Evolutionary conservation across 2,113 vertebrate species (phyloP).

Genomic region (Uropsilus gracilis): DNA sequence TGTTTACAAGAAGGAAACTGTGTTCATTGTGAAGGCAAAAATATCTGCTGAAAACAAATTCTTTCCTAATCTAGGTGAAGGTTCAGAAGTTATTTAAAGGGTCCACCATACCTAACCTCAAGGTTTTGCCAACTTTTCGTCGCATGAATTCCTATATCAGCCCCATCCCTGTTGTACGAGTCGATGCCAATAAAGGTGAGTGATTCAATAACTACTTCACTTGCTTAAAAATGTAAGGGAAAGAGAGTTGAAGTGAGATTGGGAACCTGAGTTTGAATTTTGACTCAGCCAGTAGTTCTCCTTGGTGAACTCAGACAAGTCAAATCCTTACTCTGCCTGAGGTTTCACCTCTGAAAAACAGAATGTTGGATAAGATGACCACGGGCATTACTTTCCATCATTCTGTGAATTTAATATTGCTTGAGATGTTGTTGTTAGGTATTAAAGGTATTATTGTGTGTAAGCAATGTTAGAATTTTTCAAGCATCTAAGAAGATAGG

Average conservation of each 20-base stretch:
- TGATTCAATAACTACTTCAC: background rate
- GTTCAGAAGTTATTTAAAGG: conserved; percentile 81
- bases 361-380: background rate
- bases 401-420: background rate
- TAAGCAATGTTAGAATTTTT: background rate
- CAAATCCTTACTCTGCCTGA: background rate
- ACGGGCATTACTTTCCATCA: background rate
- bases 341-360: background rate
- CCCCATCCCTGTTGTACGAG: conserved; percentile 74
- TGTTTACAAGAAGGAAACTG: conserved; percentile 68
- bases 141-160: conserved; percentile 54
- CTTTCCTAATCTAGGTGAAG: conserved; percentile 80
- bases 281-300: background rate
- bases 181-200: conserved; percentile 86
- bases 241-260: background rate
- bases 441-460: conserved; percentile 13
- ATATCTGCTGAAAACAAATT: conserved; percentile 54
- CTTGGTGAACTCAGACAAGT: background rate
- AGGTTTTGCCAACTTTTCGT: conserved; percentile 73
- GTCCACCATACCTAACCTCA: conserved; percentile 58
- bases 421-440: background rate
- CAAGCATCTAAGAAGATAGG: background rate
- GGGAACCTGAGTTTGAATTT: background rate
- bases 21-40: conserved; percentile 34
- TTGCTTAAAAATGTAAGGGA: background rate